phyloP scores from a whole-genome alignment of 2,888 invertebrate genomes.

The Philopedon plagiatum region DNA sequence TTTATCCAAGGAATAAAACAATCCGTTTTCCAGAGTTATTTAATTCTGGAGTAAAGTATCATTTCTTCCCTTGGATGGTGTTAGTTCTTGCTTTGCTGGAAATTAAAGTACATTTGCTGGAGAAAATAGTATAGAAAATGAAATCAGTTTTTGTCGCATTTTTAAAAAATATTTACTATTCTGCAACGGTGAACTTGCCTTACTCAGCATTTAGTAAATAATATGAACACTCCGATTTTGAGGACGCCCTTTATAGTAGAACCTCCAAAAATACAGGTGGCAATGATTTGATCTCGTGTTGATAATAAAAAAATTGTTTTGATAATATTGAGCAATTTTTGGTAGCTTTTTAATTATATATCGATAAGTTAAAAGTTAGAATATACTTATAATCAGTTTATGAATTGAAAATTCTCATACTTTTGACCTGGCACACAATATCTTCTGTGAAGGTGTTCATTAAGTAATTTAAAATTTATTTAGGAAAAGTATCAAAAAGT shows the following conservation, averaged over 20 bases:
- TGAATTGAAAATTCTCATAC: slow-evolving; percentile 21
- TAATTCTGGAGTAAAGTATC: too few species aligned
- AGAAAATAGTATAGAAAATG: too few species aligned
- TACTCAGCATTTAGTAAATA: too few species aligned
- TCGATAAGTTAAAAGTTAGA: slow-evolving; percentile 36
- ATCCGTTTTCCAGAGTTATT: too few species aligned
- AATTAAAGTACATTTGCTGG: too few species aligned
- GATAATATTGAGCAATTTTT: slow-evolving; percentile 55
- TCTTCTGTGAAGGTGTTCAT: slow-evolving; percentile 46
- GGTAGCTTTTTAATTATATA: slow-evolving; percentile 59
- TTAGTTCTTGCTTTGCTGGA: too few species aligned
- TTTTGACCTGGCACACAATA: slow-evolving; percentile 59
- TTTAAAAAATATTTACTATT: too few species aligned
- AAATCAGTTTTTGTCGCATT: too few species aligned
- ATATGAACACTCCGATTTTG: neutral
- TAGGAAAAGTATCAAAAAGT: slow-evolving; percentile 1
- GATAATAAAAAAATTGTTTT: slow-evolving; percentile 50
- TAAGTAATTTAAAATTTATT: neutral
- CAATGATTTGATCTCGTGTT: slow-evolving; percentile 68
- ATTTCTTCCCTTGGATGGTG: too few species aligned
- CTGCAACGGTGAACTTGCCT: too few species aligned
- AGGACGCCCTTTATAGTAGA: neutral
- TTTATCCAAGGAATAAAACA: too few species aligned
- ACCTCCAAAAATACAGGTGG: slow-evolving; percentile 61
- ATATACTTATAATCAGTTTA: slow-evolving; percentile 50